Evolutionary conservation across 1,140 invertebrate genomes (phyloP).

Genomic region (Thaumetopoea pityocampa): DNA sequence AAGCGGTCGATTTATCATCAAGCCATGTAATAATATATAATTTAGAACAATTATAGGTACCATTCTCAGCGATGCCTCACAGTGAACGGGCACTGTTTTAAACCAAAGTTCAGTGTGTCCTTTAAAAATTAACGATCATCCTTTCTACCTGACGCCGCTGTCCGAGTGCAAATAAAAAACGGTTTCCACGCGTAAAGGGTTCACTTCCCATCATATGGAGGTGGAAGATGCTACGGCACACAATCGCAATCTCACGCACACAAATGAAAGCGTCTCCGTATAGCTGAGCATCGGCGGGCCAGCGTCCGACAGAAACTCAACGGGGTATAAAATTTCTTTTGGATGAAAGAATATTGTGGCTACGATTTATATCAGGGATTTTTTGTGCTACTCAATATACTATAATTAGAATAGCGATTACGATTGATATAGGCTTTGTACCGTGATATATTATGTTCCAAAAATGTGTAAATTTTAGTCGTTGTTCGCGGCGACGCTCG

Average conservation of each 20-base stretch:
- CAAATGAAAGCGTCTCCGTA: slow-evolving; percentile 17
- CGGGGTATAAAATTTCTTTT: slow-evolving; percentile 68
- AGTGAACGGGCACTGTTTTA: slow-evolving; percentile 44
- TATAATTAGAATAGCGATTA: too few species aligned
- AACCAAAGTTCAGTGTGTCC: slow-evolving; percentile 65
- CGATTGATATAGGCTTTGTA: too few species aligned
- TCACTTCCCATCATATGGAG: slow-evolving; percentile 67
- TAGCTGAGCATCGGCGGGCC: slow-evolving; percentile 39
- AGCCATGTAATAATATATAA: too few species aligned
- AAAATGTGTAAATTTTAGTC: too few species aligned
- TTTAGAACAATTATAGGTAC: slow-evolving; percentile 5
- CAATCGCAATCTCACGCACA: slow-evolving; percentile 18
- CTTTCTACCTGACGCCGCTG: slow-evolving; percentile 73
- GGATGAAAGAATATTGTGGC: slow-evolving; percentile 52
- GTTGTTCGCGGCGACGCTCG: too few species aligned
- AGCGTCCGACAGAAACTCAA: slow-evolving; percentile 60
- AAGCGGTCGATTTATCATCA: too few species aligned
- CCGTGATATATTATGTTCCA: too few species aligned
- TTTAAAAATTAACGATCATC: slow-evolving; percentile 75
- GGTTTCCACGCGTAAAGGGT: slow-evolving; percentile 71
- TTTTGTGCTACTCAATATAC: too few species aligned
- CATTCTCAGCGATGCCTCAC: slow-evolving; percentile 14
- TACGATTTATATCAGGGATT: too few species aligned
- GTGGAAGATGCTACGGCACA: slow-evolving; percentile 45
- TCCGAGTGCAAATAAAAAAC: slow-evolving; percentile 74